Evolutionary conservation across 37 sponge, comb jelly and placozoan genomes (phyloP), one percentile per base, ranked within the genome.

Genomic region (Beroe forskalii): DNA sequence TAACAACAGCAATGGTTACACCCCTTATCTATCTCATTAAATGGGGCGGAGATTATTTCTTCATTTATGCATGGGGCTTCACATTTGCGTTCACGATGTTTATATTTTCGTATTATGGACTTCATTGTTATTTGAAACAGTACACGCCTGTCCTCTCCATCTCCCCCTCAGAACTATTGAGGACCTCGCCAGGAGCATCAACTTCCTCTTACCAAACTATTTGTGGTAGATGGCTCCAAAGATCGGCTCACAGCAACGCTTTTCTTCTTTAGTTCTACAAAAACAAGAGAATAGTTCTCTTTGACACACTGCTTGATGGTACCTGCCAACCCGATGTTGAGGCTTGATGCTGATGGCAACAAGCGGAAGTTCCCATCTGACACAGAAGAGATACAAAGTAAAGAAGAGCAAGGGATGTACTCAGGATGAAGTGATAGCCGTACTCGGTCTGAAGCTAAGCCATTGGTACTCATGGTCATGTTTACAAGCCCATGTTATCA

Each of bases 161-260:
- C n/a, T n/a, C n/a, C n/a, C n/a, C n/a, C 60, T 17, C 60, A 91
- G 93, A 33, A 93, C 93, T 37, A 97, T 97, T 35, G 93, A 93
- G 41, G 64, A 67, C 0, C 92, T 97, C 0, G 94, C 98, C 63
- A 24, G 62, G 0, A 48, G 89, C 23, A 76, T 97, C 32, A n/a
- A 90, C 27, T 97, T 95, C 67, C 98, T 2, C 93, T 97, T 28
- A 95, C 89, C 86, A 95, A 97, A 91, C 61, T 97, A 0, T 94
- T 91, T 2, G 92, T 97, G 28, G 98, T 97, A 42, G 96, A 97
- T 25, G 95, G 96, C 0, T 96, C 96, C 28, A 93, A 41, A 90
- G 96, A 31, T 94, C 96, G 0, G 93, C 94, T 32, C 99, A 98
- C 90, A 96, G 97, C 92, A 98, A 98, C 90, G 99, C 99, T 19